Evolutionary conservation across 2,113 vertebrate species (phyloP).

Genomic region (Triplophysa tibetana): DNA sequence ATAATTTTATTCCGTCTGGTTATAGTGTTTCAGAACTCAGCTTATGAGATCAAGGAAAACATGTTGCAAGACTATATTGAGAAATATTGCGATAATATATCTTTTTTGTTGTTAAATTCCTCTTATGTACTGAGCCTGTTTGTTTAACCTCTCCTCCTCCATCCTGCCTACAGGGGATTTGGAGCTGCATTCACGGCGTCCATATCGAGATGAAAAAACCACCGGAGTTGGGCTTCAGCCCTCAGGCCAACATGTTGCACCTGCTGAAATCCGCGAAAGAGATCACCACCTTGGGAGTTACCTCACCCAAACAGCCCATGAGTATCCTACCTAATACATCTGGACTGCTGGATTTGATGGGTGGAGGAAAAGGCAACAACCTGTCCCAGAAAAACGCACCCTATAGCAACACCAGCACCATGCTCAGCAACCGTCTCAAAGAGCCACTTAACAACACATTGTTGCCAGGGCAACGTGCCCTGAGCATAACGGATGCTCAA

Average conservation of each 20-base stretch:
- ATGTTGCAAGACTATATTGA: slow-evolving; percentile 15
- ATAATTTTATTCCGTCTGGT: slow-evolving; percentile 16
- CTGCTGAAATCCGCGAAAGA: slow-evolving; percentile 92
- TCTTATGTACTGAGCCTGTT: not conserved
- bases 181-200: slow-evolving; percentile 97
- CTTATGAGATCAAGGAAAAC: not conserved
- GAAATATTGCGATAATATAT: slow-evolving; percentile 32
- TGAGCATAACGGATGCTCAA: slow-evolving; percentile 86
- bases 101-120: slow-evolving; percentile 18
- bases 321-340: slow-evolving; percentile 65
- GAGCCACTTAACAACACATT: slow-evolving; percentile 92
- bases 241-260: slow-evolving; percentile 96
- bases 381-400: slow-evolving; percentile 80
- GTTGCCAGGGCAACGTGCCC: slow-evolving; percentile 80
- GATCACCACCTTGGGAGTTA: slow-evolving; percentile 80
- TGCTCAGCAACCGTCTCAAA: slow-evolving; percentile 79
- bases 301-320: slow-evolving; percentile 87
- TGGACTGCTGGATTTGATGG: slow-evolving; percentile 48
- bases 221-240: slow-evolving; percentile 88
- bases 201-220: slow-evolving; percentile 95
- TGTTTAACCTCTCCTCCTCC: not conserved
- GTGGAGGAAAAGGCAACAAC: slow-evolving; percentile 59
- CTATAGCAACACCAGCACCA: slow-evolving; percentile 82
- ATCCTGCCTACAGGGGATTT: slow-evolving; percentile 84
- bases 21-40: slow-evolving; percentile 21